These are phyloP conservation scores for Sphyrna mokarran DNA, from an alignment of 2,113 vertebrate genomes.

Conservation along the genomic window DNA sequence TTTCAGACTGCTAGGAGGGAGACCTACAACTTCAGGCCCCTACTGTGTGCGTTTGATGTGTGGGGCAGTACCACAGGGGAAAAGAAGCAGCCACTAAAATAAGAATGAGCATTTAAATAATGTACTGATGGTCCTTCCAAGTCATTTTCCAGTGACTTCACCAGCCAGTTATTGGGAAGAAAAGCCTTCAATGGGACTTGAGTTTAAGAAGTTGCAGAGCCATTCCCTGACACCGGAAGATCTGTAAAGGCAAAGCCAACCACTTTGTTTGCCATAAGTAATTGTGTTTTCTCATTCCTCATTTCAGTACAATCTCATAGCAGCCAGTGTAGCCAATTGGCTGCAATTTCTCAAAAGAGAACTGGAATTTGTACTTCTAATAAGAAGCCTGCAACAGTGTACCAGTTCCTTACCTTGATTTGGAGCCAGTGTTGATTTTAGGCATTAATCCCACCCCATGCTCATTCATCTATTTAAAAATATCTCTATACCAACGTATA, in stretches of 20 bases:
- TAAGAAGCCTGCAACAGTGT: background rate
- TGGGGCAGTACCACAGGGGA: background rate
- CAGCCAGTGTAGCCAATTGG: background rate
- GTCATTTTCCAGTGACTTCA: background rate
- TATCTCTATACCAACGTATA: background rate
- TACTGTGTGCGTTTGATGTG: background rate
- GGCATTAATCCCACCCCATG: background rate
- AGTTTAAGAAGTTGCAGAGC: background rate
- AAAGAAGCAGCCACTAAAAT: background rate
- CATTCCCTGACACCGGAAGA: background rate
- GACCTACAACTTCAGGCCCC: background rate
- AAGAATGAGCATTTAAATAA: background rate
- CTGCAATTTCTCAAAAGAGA: background rate
- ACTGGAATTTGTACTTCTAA: background rate
- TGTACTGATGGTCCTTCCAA: background rate
- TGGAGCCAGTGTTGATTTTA: background rate
- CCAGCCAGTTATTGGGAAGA: background rate
- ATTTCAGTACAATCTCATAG: background rate
- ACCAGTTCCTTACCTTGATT: background rate
- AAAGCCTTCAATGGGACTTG: background rate
- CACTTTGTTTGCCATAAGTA: background rate
- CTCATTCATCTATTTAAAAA: background rate
- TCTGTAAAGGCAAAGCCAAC: background rate
- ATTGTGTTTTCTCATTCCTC: background rate
- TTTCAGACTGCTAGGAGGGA: background rate